Evolutionary conservation across 2,797 vertebrate species (phyloP), one percentile per base, ranked within the genome.

Genomic region (Rhyacichthys aspro): DNA sequence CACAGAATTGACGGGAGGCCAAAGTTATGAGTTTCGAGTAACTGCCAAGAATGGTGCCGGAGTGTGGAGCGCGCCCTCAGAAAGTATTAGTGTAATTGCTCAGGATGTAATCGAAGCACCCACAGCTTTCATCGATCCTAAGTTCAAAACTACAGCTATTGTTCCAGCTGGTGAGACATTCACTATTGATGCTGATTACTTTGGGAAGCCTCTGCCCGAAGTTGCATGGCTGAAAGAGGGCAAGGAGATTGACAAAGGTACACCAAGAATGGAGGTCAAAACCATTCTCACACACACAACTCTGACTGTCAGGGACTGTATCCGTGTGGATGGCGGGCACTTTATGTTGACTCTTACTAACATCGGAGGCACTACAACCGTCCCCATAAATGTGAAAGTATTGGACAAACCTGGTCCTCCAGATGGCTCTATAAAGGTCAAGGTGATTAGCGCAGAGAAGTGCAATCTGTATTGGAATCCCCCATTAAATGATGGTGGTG

Each of bases 381-480:
- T 95, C 42, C 92, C 92, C 65, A 80, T 98, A 70, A 95, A 92
- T 85, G 94, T 98, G 36, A 90, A 97, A 12, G 94, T 99, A 36
- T 86, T 98, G 59, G 98, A 99, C 83, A 96, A 93, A 87, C 94
- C 98, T 8, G 94, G 96, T 64, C 95, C 96, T 72, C 95, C 96
- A 42, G 89, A 93, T 76, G 96, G 96, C 70, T 93, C 90, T 68
- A 82, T 98, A 38, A 94, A 81, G 17, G 91, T 98, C 48, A 98
- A 95, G 47, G 93, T 95, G 72, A 67, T 98, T 72, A 98, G 93
- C 78, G 96, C 96, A 92, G 94, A 97, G 63, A 97, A 95, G 42
- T 94, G 96, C 73, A 93, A 84, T 50, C 93, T 99, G 65, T 92
- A 93, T 53, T 99, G 97, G 97, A 93, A 94, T 59, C 94, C 94